These are phyloP conservation scores for Hydriomena furcata DNA, from an alignment of 2,888 invertebrate genomes.

Conservation along the genomic window DNA sequence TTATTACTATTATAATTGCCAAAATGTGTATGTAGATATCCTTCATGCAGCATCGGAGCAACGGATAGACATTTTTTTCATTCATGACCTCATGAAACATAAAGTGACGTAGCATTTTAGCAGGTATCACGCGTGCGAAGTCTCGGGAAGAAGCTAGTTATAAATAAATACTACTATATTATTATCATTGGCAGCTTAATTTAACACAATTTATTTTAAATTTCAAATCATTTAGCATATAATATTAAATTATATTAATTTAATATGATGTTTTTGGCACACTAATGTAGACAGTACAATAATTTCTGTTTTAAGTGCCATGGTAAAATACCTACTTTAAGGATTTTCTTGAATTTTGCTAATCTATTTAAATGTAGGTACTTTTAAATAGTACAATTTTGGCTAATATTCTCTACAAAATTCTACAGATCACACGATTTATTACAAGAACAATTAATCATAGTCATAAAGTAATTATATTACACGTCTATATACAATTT, in stretches of 20 bases:
- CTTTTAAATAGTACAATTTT: slow-evolving; percentile 33
- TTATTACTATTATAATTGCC: no score
- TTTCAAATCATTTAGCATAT: neutral
- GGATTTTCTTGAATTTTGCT: slow-evolving; percentile 6
- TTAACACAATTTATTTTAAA: neutral
- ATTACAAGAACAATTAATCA: slow-evolving; percentile 62
- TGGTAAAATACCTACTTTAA: slow-evolving; percentile 3
- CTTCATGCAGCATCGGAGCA: no score
- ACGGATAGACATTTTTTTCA: no score
- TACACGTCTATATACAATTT: slow-evolving; percentile 56
- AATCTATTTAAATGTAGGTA: slow-evolving; percentile 11
- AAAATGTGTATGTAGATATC: no score
- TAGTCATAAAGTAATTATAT: slow-evolving; percentile 45
- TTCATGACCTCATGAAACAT: no score
- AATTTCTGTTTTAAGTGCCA: neutral
- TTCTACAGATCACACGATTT: slow-evolving; percentile 69
- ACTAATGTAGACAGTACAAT: neutral
- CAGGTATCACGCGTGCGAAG: no score
- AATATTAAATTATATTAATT: neutral
- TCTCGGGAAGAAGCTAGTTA: no score
- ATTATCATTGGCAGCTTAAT: neutral
- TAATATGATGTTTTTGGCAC: no score
- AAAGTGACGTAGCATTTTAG: no score
- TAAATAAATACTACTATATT: no score
- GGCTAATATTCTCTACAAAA: slow-evolving; percentile 56